A percentile compares a stretch with the other conserved stretches of the same genome.
phyloP scores from a whole-genome alignment of 2,797 vertebrate genomes.

The Loriculus beryllinus region DNA sequence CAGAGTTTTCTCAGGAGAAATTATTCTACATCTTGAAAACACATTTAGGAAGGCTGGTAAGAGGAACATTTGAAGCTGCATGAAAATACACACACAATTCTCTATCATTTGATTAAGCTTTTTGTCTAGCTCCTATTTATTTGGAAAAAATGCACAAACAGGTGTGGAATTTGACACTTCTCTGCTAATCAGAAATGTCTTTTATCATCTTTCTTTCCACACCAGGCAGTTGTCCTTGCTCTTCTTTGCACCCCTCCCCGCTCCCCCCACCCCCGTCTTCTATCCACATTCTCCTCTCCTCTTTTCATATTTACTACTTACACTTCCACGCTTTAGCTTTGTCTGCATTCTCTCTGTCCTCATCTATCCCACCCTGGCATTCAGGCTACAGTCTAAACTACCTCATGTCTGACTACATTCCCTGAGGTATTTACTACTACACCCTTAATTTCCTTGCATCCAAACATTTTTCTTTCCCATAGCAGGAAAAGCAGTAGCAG shows the following conservation, averaged over 20 bases:
- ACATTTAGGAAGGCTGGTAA: neutral
- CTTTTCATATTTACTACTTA: neutral
- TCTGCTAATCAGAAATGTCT: neutral
- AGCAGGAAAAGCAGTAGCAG: neutral
- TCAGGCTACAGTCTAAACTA: neutral
- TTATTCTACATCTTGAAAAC: neutral
- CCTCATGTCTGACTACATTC: neutral
- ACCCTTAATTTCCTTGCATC: neutral
- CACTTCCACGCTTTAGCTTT: neutral
- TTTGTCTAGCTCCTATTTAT: neutral
- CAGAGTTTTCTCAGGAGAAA: neutral
- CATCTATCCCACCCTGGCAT: neutral
- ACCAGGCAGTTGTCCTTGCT: neutral
- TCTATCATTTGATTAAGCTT: neutral
- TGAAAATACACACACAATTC: neutral
- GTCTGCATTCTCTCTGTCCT: neutral
- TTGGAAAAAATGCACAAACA: neutral
- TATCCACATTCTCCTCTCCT: neutral
- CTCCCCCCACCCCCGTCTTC: neutral
- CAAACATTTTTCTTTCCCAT: neutral
- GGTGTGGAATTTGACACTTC: neutral
- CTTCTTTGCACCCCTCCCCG: neutral
- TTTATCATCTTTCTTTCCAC: neutral
- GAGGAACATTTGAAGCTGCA: neutral
- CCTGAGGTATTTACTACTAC: neutral